Percentiles rank a stretch among this genome's conserved stretches.
Conservation (phyloP, 37 sponge, comb jelly and placozoan genomes). For the Aplysina aerophoba region DNA sequence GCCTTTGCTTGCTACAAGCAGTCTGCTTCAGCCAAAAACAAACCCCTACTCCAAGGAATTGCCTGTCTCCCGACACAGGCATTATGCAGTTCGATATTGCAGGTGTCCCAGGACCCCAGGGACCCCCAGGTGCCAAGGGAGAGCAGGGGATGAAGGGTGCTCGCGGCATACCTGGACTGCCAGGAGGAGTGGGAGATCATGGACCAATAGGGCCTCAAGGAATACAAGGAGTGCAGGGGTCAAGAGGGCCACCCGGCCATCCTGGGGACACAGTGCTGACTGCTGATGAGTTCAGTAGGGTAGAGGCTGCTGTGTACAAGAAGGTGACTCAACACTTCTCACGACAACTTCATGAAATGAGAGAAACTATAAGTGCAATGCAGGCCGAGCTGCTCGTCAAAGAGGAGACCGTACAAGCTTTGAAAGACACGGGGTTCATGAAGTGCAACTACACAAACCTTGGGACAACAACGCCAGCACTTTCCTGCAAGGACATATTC, state of each 20-base stretch:
- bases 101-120: not conserved
- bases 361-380: not conserved
- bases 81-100: no score
- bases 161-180: not conserved
- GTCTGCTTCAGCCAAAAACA: no score
- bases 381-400: not conserved
- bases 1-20: no score
- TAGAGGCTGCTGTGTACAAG: not conserved
- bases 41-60: no score
- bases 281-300: not conserved
- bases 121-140: not conserved
- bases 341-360: not conserved
- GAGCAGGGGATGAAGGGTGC: no score
- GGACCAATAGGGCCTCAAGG: not conserved
- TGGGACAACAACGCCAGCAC: not conserved
- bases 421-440: not conserved
- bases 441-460: constrained; percentile 22
- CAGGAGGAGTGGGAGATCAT: not conserved
- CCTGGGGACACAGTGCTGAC: not conserved
- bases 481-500: constrained; percentile 19
- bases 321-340: not conserved
- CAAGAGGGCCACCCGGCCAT: constrained; percentile 11
- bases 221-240: not conserved
- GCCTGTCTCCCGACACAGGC: no score
- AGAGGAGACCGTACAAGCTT: not conserved